Base-by-base conservation (phyloP, 1,140 invertebrate species). In the Caerostris extrusa region DNA sequence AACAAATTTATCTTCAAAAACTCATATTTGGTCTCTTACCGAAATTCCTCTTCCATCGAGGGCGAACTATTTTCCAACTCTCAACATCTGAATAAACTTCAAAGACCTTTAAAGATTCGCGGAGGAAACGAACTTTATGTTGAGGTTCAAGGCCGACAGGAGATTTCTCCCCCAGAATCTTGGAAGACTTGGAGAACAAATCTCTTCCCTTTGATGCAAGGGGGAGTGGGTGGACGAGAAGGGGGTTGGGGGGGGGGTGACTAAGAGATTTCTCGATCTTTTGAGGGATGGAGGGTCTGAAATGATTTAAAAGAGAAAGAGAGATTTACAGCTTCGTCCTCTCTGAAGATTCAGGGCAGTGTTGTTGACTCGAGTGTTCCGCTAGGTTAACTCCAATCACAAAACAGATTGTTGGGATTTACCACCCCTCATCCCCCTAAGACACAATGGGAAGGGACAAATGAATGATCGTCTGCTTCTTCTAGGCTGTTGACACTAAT, bases 321-420 rank as follows among this genome's bases (percentile, higher is more conserved):
- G 71, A 53, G 34, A 34, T 77, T 77, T 77, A 77, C 34, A 77
- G 71, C 8, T 12, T 50, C 50, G 34, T 34, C 50, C 12, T 50
- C 2, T 12, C 71, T 77, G 34, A 77, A 77, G 71, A 77, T 77
- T 14, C 53, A 77, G 71, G 34, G 3, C n/a, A 50, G 8, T 34
- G 50, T 50, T 77, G 71, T 77, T 77, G 71, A 77, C 71, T 77
- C 71, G 34, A 77, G 71, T 53, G 71, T 77, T 77, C 71, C 71
- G 34, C 19, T 77, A 77, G 71, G 71, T 77, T 77, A 77, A 34
- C 34, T 50, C 34, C 71, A 77, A 77, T 77, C 71, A 77, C 34
- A 77, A 77, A 77, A 77, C 71, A 77, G 71, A 77, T 77, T 77
- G 71, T 50, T 77, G 71, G 34, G 71, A 77, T 77, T 77, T 34